phyloP scores from a whole-genome alignment of 2,113 vertebrate species.

The Lamprologus callipterus region DNA sequence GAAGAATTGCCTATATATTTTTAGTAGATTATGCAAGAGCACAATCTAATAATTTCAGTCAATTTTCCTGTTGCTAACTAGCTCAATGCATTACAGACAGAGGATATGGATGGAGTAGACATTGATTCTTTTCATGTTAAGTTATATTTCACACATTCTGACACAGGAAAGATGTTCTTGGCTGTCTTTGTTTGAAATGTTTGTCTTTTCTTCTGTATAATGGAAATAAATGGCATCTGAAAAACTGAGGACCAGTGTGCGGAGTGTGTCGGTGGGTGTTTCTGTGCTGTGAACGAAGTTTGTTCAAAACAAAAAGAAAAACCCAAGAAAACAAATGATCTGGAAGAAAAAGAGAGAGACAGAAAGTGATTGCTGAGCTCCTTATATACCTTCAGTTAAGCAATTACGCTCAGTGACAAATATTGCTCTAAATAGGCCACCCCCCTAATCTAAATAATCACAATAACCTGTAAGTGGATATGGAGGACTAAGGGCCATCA shows the following conservation, averaged over 20 bases:
- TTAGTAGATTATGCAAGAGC: neutral
- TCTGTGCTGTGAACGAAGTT: neutral
- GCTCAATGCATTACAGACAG: neutral
- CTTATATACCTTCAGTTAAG: neutral
- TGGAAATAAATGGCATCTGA: neutral
- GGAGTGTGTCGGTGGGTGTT: rapidly evolving
- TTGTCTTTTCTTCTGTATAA: neutral
- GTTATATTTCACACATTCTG: neutral
- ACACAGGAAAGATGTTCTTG: rapidly evolving
- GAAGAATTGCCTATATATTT: neutral
- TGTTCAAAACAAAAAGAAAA: neutral
- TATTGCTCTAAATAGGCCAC: neutral
- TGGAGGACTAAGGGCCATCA: neutral
- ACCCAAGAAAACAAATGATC: neutral
- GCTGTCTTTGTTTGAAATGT: neutral
- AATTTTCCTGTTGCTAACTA: neutral
- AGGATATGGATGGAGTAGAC: neutral
- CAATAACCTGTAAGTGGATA: neutral
- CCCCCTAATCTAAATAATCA: neutral
- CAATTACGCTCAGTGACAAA: neutral
- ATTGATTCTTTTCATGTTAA: neutral
- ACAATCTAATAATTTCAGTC: neutral
- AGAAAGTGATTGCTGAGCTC: neutral
- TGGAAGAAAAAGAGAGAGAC: neutral
- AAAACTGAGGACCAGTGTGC: neutral